Conservation (phyloP, 2,113 vertebrate genomes). For the Enhydra lutris region DNA sequence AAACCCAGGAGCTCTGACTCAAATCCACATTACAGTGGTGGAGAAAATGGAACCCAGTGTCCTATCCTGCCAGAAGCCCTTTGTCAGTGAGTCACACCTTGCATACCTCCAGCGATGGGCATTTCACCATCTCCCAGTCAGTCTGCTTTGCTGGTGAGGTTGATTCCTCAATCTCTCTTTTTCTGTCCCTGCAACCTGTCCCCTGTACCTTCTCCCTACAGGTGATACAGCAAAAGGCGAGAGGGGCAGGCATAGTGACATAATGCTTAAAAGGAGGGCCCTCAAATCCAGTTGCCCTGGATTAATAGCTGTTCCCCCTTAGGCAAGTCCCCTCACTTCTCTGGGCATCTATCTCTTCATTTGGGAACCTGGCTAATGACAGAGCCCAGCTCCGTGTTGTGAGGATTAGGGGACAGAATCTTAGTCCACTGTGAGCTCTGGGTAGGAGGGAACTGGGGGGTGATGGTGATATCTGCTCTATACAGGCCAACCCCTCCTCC, state of each 20-base stretch:
- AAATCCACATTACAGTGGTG: not conserved
- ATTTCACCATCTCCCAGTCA: not conserved
- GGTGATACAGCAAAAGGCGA: not conserved
- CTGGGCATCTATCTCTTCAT: not conserved
- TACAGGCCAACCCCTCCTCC: not conserved
- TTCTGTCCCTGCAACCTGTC: not conserved
- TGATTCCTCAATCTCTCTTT: not conserved
- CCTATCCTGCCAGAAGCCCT: not conserved
- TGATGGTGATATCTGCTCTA: accelerated
- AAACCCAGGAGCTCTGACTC: not conserved
- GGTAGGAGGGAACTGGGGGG: not conserved
- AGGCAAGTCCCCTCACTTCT: not conserved
- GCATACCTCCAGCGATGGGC: not conserved
- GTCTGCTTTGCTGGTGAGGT: not conserved
- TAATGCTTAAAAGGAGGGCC: not conserved
- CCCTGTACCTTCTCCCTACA: not conserved
- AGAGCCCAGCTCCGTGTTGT: not conserved
- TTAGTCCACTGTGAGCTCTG: not conserved
- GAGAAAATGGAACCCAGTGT: not conserved
- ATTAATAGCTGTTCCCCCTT: not conserved
- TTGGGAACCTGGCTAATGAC: not conserved
- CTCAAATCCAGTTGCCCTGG: not conserved
- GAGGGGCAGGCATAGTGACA: not conserved
- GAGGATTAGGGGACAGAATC: not conserved
- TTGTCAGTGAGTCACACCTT: accelerated